Conservation (phyloP, 1,140 invertebrate species). For the Saccostrea glomerata region DNA sequence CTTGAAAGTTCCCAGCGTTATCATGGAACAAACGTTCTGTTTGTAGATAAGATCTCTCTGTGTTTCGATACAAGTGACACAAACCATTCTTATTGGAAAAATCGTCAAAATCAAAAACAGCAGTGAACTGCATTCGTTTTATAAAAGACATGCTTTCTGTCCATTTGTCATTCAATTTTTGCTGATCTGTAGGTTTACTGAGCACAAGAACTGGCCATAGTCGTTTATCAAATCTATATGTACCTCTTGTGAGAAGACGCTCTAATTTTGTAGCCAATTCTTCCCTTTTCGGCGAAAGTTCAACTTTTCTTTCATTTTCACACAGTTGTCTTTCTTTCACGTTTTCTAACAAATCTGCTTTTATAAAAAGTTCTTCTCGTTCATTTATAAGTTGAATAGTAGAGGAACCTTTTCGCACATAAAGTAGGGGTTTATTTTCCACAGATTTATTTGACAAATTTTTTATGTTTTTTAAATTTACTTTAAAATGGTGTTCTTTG, state of each 20-base stretch:
- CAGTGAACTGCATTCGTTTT: neutral
- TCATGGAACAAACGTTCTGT: conserved; percentile 26
- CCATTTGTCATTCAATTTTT: conserved; percentile 37
- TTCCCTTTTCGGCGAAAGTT: neutral
- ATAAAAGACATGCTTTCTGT: conserved; percentile 37
- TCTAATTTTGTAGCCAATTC: neutral
- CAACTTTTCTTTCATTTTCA: neutral
- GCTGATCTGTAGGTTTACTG: conserved; percentile 35
- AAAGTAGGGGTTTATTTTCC: conserved; percentile 5
- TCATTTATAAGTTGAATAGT: neutral
- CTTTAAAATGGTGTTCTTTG: conserved; percentile 10
- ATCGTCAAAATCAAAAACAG: conserved; percentile 48
- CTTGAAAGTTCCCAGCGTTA: conserved; percentile 10
- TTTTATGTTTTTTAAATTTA: conserved; percentile 40
- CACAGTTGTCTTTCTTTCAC: neutral
- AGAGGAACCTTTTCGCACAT: conserved; percentile 32
- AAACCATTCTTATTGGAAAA: conserved; percentile 41
- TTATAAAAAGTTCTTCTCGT: neutral
- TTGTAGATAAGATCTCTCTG: conserved; percentile 25
- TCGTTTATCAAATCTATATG: conserved; percentile 23
- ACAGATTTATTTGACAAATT: neutral
- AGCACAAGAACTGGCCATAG: conserved; percentile 46
- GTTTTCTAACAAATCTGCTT: neutral
- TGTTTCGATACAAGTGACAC: neutral
- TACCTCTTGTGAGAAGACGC: conserved; percentile 17